Base-by-base conservation (phyloP, 2,888 invertebrate species). In the Stegana nigrithorax region DNA sequence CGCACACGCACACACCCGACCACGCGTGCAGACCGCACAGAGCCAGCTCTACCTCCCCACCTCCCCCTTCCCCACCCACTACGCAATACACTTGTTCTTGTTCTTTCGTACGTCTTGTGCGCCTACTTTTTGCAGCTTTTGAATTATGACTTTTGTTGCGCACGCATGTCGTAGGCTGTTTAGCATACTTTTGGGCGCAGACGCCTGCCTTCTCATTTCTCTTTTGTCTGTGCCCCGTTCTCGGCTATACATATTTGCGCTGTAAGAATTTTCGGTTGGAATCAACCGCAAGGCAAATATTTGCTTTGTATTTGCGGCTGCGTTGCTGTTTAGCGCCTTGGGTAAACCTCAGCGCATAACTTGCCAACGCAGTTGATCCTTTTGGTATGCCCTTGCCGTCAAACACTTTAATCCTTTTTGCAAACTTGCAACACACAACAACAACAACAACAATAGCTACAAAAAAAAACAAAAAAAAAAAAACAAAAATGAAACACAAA, bases 121-220 rank as follows among this genome's bases (percentile, higher is more conserved):
- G 58, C 26, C 32, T 51, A 29, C 25, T 47, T 51, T n/a, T n/a
- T 32, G 60, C 21, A 60, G 57, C 61, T 50, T 53, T 69, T 80
- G 75, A 75, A 70, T 80, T 75, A 75, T 75, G 75, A 75, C 75
- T 75, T 80, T 80, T 75, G 78, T 67, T n/a, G 12, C 12, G 36
- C 19, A 21, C 21, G 58, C 25, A 17, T 44, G 19, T 10, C 21
- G 21, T 58, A 32, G 25, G 36, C 68, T 71, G 73, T 64, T 75
- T 75, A 75, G 80, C 75, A 75, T 75, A 78, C 80, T 80, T 75
- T 80, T 69, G 68, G 67, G 63, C 66, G 55, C 36, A 29, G 39
- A 39, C 57, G 45, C n/a, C 10, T 45, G 4, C 29, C 29, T 44
- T 39, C 6, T 19, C 7, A 27, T 36, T n/a, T 44, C 17, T 25